phyloP scores from a whole-genome alignment of 2,113 vertebrate species.

The Perccottus glenii region DNA sequence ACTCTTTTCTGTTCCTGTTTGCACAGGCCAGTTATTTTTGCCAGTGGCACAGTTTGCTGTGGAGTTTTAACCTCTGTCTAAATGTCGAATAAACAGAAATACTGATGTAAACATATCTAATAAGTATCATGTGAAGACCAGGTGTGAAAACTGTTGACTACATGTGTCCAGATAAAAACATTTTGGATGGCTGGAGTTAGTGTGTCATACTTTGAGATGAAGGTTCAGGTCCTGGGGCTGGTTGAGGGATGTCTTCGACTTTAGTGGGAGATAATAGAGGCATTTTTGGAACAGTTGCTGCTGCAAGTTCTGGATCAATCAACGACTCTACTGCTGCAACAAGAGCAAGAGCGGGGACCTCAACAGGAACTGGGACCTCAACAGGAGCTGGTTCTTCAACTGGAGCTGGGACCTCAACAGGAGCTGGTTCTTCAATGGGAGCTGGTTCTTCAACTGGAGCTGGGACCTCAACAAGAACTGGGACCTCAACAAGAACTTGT shows the following conservation, averaged over 20 bases:
- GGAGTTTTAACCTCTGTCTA: conserved; percentile 4
- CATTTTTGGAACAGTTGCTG: conserved; percentile 62
- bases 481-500: neutral
- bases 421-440: neutral
- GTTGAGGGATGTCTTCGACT: conserved; percentile 19
- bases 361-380: conserved; percentile 1
- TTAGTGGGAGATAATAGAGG: conserved; percentile 14
- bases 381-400: conserved; percentile 2
- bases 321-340: conserved; percentile 17
- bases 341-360: neutral
- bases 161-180: no score
- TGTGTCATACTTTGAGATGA: conserved; percentile 50
- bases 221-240: conserved; percentile 20
- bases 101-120: neutral
- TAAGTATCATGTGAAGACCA: no score
- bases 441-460: neutral
- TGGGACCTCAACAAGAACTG: neutral
- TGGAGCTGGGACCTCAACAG: neutral
- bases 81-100: no score
- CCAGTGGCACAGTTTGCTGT: conserved; percentile 1
- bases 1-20: conserved; percentile 23
- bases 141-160: no score
- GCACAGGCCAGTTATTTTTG: conserved; percentile 26
- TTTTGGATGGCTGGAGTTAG: neutral
- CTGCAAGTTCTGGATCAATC: conserved; percentile 54